Evolutionary conservation across 2,113 vertebrate species (phyloP), one percentile per base, ranked within the genome.

Genomic region (Platysteira castanea): DNA sequence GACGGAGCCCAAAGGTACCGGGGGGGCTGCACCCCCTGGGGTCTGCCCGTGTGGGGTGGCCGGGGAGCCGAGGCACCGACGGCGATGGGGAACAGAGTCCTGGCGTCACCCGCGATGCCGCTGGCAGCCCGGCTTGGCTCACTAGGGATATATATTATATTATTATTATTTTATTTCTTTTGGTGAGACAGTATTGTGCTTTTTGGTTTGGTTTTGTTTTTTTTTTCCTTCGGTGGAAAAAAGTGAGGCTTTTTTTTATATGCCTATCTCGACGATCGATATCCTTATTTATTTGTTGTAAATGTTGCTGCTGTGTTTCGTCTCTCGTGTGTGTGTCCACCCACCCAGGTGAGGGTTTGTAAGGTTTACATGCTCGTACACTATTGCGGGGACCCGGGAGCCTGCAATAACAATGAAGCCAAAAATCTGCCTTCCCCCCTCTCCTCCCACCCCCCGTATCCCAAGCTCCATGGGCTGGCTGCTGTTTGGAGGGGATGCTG

Each of bases 201-300:
- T 94, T 93, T 57, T 18, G 6, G 31, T 74, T 89, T 81, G 17
- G 9, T 57, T 7, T 49, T 17, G 16, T 17, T 74, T 15, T 68
- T 49, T 33, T 52, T 23, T 11, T 3, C 44, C 61, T 83, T 63
- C 9, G 2, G 73, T 54, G 96, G 93, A 90, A 94, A 95, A 95
- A 95, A 95, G 91, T 90, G 95, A 95, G 92, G 95, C 65, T 74
- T 74, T 98, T 97, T 97, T 96, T 94, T 69, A 88, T 63, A 92
- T 77, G 88, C 93, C 95, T 90, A 69, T 97, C 90, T 97, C n/a
- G n/a, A 92, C 26, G 81, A 94, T 82, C 9, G 27, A 92, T 93
- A 92, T 75, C 95, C 89, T 98, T 98, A 98, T 98, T 98, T 98
- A 98, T 98, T 98, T 96, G 96, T 98, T 85, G 93, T 97, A 91